A percentile compares a stretch with the other conserved stretches of the same genome.
phyloP scores from a whole-genome alignment of 2,888 invertebrate species.

The Pammene aurita region DNA sequence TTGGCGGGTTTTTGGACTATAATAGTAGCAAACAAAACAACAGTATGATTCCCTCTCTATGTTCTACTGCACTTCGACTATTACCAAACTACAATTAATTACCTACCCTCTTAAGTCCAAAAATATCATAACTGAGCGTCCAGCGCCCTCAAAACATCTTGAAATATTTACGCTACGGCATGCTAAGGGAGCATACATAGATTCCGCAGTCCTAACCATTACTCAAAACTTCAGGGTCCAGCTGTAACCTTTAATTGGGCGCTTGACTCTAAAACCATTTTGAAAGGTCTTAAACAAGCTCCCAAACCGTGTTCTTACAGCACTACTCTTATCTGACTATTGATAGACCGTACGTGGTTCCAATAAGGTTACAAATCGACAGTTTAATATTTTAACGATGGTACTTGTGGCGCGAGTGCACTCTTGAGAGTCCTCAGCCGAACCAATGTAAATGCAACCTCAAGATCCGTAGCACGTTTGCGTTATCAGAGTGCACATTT shows the following conservation, averaged over 20 bases:
- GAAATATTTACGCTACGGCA: conserved; percentile 27
- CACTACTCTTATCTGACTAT: no score
- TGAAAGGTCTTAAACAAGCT: conserved; percentile 3
- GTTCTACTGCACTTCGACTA: neutral
- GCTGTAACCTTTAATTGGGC: conserved; percentile 42
- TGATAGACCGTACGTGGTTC: no score
- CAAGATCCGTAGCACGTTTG: neutral
- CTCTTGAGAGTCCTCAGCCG: no score
- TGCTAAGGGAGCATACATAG: conserved; percentile 2
- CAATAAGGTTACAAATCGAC: no score
- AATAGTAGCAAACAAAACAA: no score
- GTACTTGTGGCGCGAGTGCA: no score
- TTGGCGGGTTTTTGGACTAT: no score
- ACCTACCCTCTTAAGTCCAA: neutral
- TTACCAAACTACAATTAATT: neutral
- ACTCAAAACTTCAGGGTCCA: conserved; percentile 34
- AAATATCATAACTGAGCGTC: neutral
- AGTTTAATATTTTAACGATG: no score
- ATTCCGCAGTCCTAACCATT: conserved; percentile 30
- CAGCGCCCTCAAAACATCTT: conserved; percentile 21
- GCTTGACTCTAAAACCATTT: neutral
- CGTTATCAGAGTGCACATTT: neutral
- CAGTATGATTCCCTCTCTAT: no score
- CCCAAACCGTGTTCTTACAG: no score
- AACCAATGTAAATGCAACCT: conserved; percentile 1